Evolutionary conservation across 2,888 invertebrate genomes (phyloP).

Genomic region (Yponomeuta sedellus): DNA sequence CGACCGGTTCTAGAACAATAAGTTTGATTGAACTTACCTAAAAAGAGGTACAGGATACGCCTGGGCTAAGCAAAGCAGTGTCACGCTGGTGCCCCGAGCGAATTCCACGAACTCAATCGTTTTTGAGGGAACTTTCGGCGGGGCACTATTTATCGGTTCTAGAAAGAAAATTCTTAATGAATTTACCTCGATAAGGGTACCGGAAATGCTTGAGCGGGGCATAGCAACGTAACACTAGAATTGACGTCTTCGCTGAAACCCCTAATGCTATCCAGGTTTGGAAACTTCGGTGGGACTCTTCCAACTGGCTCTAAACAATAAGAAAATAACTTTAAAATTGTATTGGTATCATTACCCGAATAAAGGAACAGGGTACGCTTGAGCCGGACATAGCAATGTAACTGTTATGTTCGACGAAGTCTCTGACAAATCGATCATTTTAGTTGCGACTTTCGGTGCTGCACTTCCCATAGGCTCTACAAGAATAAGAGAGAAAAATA

Average conservation of each 20-base stretch:
- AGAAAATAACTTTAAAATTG: conserved; percentile 15
- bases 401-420: conserved; percentile 44
- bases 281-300: conserved; percentile 82
- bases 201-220: conserved; percentile 83
- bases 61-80: conserved; percentile 82
- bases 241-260: conserved; percentile 67
- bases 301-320: conserved; percentile 75
- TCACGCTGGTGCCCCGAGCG: conserved; percentile 67
- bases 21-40: conserved; percentile 70
- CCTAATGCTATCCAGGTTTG: conserved; percentile 80
- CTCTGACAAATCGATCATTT: conserved; percentile 68
- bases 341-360: conserved; percentile 76
- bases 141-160: conserved; percentile 84
- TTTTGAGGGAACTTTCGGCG: conserved; percentile 79
- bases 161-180: conserved; percentile 36
- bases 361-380: conserved; percentile 80
- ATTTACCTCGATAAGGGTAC: conserved; percentile 79
- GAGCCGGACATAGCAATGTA: conserved; percentile 79
- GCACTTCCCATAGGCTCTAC: conserved; percentile 83
- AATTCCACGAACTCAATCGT: conserved; percentile 67
- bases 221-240: conserved; percentile 78
- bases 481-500: conserved; percentile 29
- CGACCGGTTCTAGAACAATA: conserved; percentile 73
- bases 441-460: conserved; percentile 79
- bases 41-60: conserved; percentile 81